Conservation (phyloP, 2,797 vertebrate species). For the Rhadinocentrus ornatus region DNA sequence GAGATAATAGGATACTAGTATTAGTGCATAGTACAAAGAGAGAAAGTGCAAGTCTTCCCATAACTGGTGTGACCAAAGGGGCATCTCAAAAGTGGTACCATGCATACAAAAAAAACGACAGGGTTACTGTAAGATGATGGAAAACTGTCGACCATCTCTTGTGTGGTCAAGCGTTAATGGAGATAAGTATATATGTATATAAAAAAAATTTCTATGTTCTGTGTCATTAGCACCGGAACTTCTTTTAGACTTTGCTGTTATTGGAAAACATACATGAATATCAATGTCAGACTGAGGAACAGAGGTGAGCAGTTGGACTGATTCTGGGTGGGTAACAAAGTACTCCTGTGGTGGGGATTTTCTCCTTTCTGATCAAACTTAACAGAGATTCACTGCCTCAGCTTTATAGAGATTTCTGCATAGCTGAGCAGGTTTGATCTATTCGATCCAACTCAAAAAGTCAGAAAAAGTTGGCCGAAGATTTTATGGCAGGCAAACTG, state of each 20-base stretch:
- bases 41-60: slow-evolving; percentile 97
- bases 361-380: slow-evolving; percentile 22
- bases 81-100: slow-evolving; percentile 87
- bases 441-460: slow-evolving; percentile 36
- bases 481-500: slow-evolving; percentile 43
- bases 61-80: slow-evolving; percentile 83
- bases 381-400: slow-evolving; percentile 30
- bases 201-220: slow-evolving; percentile 76
- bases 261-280: slow-evolving; percentile 36
- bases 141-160: slow-evolving; percentile 67
- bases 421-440: slow-evolving; percentile 55
- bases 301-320: slow-evolving; percentile 17
- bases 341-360: slow-evolving; percentile 8
- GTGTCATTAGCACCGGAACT: slow-evolving; percentile 87
- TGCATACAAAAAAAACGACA: slow-evolving; percentile 85
- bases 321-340: slow-evolving; percentile 22
- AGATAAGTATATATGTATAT: slow-evolving; percentile 81
- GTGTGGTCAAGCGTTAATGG: slow-evolving; percentile 57
- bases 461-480: slow-evolving; percentile 34
- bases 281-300: slow-evolving; percentile 29
- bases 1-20: slow-evolving; percentile 72
- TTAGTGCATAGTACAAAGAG: slow-evolving; percentile 99
- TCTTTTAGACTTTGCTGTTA: slow-evolving; percentile 57
- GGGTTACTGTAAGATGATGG: slow-evolving; percentile 64
- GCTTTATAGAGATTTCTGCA: slow-evolving; percentile 49